Base-by-base conservation (phyloP, 2,797 vertebrate species). In the Propithecus perrieri region DNA sequence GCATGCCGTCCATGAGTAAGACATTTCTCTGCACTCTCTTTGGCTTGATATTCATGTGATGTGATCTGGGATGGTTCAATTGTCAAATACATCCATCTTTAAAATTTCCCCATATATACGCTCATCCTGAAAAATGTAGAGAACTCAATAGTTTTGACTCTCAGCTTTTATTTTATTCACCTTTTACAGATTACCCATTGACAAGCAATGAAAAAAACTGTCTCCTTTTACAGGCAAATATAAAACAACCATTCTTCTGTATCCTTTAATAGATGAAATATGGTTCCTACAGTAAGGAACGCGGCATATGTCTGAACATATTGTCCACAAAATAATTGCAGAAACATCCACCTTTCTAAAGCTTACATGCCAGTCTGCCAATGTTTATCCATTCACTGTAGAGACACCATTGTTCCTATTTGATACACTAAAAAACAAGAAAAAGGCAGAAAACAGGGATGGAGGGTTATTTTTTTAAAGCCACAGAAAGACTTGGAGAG, bases 391-490 rank as follows among this genome's bases (percentile, higher is more conserved):
- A 18, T 20, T 92, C 24, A 28, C 48, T 43, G 17, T 24, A 50
- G 9, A 89, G 76, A 80, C 53, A 53, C 35, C 30, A 22, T 18
- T 90, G 38, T 46, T 96, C 46, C 43, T 18, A 30, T 85, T 8
- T 30, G 22, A 59, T 43, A 48, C 18, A 59, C 13, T 43, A 85
- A 83, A 87, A 96, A 76, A 35, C 20, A 78, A 46, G 80, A 80
- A 89, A 46, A 9, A 96, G 41, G 24, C 95, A 93, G 55, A 79
- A 95, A 94, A 46, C 30, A 35, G 65, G 81, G n/a, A 59, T 1
- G 10, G 6, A 53, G 5, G 38, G 24, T 69, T 85, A 57, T 28
- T 53, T 87, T 41, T 69, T 87, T 61, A 91, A 12, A 14, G 11
- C 63, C 35, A 41, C 2, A 86, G 80, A 78, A 89, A 87, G 35